phyloP scores from a whole-genome alignment of 2,113 vertebrate genomes.

The Pygoscelis antarcticus region DNA sequence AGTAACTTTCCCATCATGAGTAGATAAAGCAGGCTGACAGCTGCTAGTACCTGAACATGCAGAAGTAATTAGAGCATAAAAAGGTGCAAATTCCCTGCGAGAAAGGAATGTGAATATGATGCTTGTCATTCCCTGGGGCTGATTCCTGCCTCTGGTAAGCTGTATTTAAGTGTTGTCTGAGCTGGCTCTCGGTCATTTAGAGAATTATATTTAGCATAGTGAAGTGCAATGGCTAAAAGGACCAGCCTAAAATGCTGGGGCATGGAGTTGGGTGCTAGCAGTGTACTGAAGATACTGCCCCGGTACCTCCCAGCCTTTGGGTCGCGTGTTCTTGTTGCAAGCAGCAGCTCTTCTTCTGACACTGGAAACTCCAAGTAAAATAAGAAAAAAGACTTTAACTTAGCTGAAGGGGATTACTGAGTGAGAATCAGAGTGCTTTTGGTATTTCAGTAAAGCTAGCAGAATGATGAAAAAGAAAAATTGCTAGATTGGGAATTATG shows the following conservation, averaged over 20 bases:
- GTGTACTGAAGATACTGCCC: background rate
- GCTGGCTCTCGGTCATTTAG: background rate
- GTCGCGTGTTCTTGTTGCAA: background rate
- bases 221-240: background rate
- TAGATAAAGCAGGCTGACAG: conserved; percentile 32
- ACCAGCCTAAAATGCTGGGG: background rate
- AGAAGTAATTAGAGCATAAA: conserved; percentile 29
- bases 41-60: background rate
- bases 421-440: background rate
- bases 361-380: background rate
- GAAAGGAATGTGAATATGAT: background rate
- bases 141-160: background rate
- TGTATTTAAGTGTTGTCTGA: background rate
- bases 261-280: background rate
- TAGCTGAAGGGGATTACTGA: background rate
- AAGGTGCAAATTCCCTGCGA: background rate
- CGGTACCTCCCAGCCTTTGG: background rate
- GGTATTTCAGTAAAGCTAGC: background rate
- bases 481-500: background rate
- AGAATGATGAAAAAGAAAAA: background rate
- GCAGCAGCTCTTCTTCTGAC: background rate
- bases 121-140: background rate
- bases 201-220: background rate
- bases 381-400: background rate
- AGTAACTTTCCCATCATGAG: background rate